Conservation (phyloP, 2,888 invertebrate species). For the Melanotus villosus region DNA sequence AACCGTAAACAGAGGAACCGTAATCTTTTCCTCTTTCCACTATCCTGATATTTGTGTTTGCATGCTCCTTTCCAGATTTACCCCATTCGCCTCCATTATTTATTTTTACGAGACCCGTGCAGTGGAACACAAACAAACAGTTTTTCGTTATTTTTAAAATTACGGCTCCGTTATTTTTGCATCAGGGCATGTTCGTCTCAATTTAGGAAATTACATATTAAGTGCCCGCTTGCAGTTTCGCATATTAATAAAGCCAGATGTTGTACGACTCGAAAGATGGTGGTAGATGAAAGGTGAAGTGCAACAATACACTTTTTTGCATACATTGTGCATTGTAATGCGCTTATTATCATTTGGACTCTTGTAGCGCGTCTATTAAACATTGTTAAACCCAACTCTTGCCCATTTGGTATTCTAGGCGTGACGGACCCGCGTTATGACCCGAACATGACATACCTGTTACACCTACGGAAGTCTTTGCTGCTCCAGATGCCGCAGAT, state of each 20-base stretch:
- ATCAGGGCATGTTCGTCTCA: background rate
- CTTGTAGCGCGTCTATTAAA: conserved; percentile 46
- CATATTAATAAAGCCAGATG: conserved; percentile 8
- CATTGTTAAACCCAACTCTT: conserved; percentile 53
- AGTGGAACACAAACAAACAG: background rate
- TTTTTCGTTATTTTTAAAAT: conserved; percentile 7
- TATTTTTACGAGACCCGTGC: conserved; percentile 12
- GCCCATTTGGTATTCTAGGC: conserved; percentile 57
- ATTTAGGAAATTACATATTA: conserved; percentile 11
- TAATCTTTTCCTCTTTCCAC: conserved; percentile 10
- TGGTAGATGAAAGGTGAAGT: conserved; percentile 19
- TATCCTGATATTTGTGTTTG: conserved; percentile 12
- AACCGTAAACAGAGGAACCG: conserved; percentile 11
- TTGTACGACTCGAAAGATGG: background rate
- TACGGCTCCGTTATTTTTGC: conserved; percentile 5
- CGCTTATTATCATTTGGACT: conserved; percentile 25
- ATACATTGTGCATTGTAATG: conserved; percentile 19
- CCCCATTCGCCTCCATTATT: conserved; percentile 4
- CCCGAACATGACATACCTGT: conserved; percentile 59
- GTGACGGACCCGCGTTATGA: conserved; percentile 58
- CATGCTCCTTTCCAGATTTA: conserved; percentile 3
- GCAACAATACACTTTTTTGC: conserved; percentile 26
- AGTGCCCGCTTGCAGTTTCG: background rate
- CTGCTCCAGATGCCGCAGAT: conserved; percentile 39
- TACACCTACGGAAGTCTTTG: conserved; percentile 61